Evolutionary conservation across 37 sponge, comb jelly and placozoan genomes (phyloP).

Genomic region (Hormiphora californensis): DNA sequence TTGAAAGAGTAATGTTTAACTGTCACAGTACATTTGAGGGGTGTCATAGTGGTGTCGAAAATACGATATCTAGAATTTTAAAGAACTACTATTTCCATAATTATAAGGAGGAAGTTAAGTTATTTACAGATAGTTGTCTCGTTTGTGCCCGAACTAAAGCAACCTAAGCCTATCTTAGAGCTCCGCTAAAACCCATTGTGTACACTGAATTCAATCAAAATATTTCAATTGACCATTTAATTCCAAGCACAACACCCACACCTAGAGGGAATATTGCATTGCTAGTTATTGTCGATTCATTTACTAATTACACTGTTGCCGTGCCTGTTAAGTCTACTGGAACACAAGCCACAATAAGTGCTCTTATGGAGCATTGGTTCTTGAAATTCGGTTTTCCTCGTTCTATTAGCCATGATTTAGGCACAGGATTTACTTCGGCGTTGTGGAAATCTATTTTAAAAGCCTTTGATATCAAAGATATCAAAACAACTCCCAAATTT

Average conservation of each 20-base stretch:
- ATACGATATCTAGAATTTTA: background rate
- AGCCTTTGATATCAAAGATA: constrained; percentile 10
- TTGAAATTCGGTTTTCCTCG: background rate
- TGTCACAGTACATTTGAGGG: background rate
- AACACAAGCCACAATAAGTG: background rate
- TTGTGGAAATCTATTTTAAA: constrained; percentile 4
- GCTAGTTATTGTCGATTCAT: background rate
- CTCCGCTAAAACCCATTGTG: background rate
- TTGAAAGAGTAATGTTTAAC: background rate
- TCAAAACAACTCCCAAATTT: constrained; percentile 29
- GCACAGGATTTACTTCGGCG: background rate
- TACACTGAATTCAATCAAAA: constrained; percentile 34
- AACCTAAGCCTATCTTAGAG: background rate
- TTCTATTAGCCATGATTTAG: background rate
- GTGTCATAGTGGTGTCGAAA: background rate
- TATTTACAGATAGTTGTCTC: background rate
- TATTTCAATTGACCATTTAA: background rate
- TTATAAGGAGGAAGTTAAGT: background rate
- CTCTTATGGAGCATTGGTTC: background rate
- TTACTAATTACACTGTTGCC: background rate
- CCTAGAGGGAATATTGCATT: background rate
- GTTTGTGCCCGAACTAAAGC: background rate
- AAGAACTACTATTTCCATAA: background rate
- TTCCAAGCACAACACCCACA: background rate
- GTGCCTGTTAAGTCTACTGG: constrained; percentile 7